A percentile compares a stretch with the other conserved stretches of the same genome.
These are phyloP conservation scores for Habrosyne pyritoides DNA, from an alignment of 2,888 invertebrate genomes.

Conservation along the genomic window DNA sequence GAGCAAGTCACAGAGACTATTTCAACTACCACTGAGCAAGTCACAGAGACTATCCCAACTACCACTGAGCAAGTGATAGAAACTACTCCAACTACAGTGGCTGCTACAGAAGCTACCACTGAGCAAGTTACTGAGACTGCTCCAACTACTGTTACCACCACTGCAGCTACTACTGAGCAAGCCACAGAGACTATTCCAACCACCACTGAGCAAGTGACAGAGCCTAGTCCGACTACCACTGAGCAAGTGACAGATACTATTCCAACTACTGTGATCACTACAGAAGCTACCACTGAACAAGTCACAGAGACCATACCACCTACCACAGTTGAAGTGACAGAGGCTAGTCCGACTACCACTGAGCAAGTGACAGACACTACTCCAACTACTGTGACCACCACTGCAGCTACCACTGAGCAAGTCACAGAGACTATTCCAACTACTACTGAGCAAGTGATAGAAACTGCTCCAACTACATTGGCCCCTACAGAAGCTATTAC, in stretches of 20 bases:
- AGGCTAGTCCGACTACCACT: slow-evolving; percentile 1
- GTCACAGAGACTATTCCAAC: not conserved
- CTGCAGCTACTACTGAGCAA: slow-evolving; percentile 3
- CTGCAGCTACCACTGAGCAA: slow-evolving; percentile 1
- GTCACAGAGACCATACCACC: slow-evolving; percentile 1
- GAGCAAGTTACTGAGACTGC: not conserved
- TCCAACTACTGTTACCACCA: not conserved
- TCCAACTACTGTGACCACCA: not conserved
- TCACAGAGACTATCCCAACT: slow-evolving; percentile 2
- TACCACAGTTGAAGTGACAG: not conserved
- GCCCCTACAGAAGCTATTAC: too few species aligned
- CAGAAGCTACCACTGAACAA: slow-evolving; percentile 3
- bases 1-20: not conserved
- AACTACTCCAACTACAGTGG: slow-evolving; percentile 6
- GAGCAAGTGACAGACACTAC: slow-evolving; percentile 1
- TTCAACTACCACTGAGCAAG: not conserved
- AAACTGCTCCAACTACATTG: too few species aligned
- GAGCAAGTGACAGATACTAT: not conserved
- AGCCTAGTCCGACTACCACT: not conserved
- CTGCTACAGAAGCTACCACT: not conserved
- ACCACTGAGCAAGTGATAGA: too few species aligned
- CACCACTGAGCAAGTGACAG: slow-evolving; percentile 2
- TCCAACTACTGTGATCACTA: not conserved
- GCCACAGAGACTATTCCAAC: slow-evolving; percentile 4
- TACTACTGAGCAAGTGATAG: not conserved